Conservation (phyloP, 53 echinoderm and acorn worm genomes). For the Paelopatides confundens region DNA sequence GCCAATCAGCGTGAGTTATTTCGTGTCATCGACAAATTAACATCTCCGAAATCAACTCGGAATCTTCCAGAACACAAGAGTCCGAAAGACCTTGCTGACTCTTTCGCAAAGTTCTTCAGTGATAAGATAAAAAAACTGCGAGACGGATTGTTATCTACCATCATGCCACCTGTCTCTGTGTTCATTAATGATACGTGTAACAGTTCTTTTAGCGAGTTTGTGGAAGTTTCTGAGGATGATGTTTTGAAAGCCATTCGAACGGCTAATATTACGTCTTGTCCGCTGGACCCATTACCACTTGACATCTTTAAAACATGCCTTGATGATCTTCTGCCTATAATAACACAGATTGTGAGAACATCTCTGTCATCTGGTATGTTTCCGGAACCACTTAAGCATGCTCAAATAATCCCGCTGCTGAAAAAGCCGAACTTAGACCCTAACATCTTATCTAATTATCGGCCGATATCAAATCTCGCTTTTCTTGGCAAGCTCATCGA, state of each 20-base stretch:
- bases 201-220: conserved; percentile 5
- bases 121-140: neutral
- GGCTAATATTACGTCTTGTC: conserved; percentile 38
- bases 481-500: conserved; percentile 54
- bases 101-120: conserved; percentile 7
- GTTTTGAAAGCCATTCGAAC: neutral
- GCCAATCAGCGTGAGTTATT: conserved; percentile 31
- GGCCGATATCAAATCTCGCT: conserved; percentile 61
- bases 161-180: conserved; percentile 19
- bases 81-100: conserved; percentile 40
- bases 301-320: conserved; percentile 15
- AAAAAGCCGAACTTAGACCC: conserved; percentile 12
- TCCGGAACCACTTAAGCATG: conserved; percentile 45
- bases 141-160: neutral
- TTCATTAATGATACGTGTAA: neutral
- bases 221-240: neutral
- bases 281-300: conserved; percentile 52
- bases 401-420: conserved; percentile 31
- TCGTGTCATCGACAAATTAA: neutral
- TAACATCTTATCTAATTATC: conserved; percentile 49
- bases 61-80: conserved; percentile 17
- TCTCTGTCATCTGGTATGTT: conserved; percentile 40
- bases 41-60: neutral
- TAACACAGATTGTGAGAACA: conserved; percentile 52
- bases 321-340: neutral